A percentile compares a stretch with the other conserved stretches of the same genome.
Evolutionary conservation across 2,113 vertebrate species (phyloP).

Genomic region (Emberiza fucata): DNA sequence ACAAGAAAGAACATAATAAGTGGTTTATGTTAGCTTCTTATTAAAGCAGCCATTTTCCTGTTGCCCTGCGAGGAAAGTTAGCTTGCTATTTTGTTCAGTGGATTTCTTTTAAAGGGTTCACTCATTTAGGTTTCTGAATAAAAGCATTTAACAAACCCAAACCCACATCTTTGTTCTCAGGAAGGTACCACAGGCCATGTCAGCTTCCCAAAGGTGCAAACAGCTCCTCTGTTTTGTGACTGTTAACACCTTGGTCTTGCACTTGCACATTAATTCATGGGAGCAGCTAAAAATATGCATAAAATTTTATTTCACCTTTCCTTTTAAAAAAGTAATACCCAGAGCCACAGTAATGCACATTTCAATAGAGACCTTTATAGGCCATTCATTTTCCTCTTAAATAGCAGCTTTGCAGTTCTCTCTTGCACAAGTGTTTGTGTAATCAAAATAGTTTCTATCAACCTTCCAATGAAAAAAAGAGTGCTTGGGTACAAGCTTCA

Average conservation of each 20-base stretch:
- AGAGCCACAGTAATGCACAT: background rate
- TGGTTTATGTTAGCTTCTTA: background rate
- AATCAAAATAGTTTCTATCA: background rate
- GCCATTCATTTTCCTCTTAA: background rate
- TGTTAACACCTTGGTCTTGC: background rate
- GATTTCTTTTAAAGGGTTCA: background rate
- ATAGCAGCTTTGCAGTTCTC: background rate
- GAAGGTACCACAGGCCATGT: background rate
- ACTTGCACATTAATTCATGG: background rate
- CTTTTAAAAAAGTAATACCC: background rate
- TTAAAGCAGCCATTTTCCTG: background rate
- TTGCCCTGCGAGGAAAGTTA: background rate
- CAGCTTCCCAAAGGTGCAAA: background rate
- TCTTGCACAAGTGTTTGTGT: background rate
- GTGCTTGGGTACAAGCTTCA: background rate
- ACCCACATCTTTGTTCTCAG: background rate
- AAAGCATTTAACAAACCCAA: background rate
- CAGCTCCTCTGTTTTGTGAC: background rate
- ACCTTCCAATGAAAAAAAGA: background rate
- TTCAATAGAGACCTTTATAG: background rate
- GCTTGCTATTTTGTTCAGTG: background rate
- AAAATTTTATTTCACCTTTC: background rate
- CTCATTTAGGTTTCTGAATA: background rate
- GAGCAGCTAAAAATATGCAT: background rate
- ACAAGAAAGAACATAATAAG: background rate